Evolutionary conservation across 2,113 vertebrate genomes (phyloP), one percentile per base, ranked within the genome.

Genomic region (Holacanthus passer): DNA sequence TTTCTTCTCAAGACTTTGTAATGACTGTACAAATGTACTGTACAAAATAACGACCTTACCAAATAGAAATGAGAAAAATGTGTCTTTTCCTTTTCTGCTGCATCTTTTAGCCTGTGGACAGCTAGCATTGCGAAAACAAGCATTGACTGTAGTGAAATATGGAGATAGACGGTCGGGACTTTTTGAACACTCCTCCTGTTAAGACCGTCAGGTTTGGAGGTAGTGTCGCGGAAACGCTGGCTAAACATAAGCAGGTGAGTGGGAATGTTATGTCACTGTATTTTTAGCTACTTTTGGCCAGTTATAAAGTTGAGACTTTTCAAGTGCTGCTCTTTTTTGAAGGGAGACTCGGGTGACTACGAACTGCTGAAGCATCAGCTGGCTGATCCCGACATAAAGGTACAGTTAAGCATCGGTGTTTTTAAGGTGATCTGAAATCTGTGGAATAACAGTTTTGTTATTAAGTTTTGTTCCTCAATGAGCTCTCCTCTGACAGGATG

Each of bases 321-420:
- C 0, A 52, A 35, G 20, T 43, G 14, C 3, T 27, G 12, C 20
- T 67, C 79, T 0, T 47, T 47, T 79, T 80, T 67, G 11, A 59
- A 99, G 98, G 98, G 98, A 50, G 96, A 99, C 82, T 95, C 92
- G 0, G 76, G 86, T 2, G 97, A 98, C 77, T 99, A 98, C 70
- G 96, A 98, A 32, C 90, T 99, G 87, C 82, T 99, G 72, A 97
- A 95, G 76, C 96, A 97, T 75, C 98, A 99, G 86, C 91, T 99
- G 81, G 94, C 94, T 70, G 98, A 99, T 92, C 96, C 98, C 6
- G 97, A 99, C 3, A 99, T 99, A 80, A 99, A 99, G 96, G 98
- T 98, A 94, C 77, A 67, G 31, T 22, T 1, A 17, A 71, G 37
- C 20, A 0, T 55, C 1, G 2, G 4, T 12, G 41, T 16, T 35